Evolutionary conservation across 2,113 vertebrate species (phyloP).

Genomic region (Scomber japonicus): DNA sequence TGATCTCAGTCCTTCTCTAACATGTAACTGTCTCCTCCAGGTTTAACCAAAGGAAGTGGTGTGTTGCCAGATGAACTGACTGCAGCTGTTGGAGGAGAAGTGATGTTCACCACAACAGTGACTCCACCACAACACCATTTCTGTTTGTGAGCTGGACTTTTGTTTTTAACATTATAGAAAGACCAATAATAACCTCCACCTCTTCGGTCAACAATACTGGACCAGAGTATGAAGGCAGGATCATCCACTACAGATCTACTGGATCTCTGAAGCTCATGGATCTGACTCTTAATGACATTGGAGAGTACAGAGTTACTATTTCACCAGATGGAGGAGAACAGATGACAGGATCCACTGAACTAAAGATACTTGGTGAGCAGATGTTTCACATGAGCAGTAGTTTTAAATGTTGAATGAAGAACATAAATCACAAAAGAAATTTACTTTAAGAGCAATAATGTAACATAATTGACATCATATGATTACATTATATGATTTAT

Average conservation of each 20-base stretch:
- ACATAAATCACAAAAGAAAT: too few species aligned
- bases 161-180: rapidly evolving
- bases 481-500: too few species aligned
- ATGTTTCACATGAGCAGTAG: neutral
- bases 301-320: neutral
- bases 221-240: constrained; percentile 26
- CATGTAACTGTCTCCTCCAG: constrained; percentile 34
- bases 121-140: neutral
- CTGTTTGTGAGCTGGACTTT: rapidly evolving
- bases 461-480: too few species aligned
- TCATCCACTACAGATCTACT: constrained; percentile 14
- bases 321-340: rapidly evolving
- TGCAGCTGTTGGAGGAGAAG: constrained; percentile 26
- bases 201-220: rapidly evolving
- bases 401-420: too few species aligned
- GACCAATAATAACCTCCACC: neutral
- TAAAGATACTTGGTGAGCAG: constrained; percentile 25
- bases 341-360: rapidly evolving
- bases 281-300: constrained; percentile 51
- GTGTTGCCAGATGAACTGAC: constrained; percentile 47
- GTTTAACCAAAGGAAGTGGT: constrained; percentile 46
- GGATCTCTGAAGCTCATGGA: constrained; percentile 68
- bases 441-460: too few species aligned
- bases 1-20: too few species aligned
- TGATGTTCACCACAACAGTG: constrained; percentile 45